Evolutionary conservation across 2,888 invertebrate species (phyloP).

Genomic region (Andrena hattorfiana): DNA sequence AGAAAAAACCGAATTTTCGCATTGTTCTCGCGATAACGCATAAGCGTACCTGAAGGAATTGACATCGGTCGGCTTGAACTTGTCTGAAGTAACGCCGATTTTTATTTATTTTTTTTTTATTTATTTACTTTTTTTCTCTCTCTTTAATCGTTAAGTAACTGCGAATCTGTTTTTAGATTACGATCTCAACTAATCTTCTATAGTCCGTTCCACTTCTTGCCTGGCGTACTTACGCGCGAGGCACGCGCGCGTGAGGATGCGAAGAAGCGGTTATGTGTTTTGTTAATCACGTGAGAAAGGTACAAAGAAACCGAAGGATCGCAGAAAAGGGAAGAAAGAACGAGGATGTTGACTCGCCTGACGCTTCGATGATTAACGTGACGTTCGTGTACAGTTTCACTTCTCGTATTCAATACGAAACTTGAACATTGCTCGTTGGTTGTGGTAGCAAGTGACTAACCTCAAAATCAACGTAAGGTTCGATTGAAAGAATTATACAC

Average conservation of each 20-base stretch:
- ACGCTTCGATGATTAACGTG: conserved; percentile 59
- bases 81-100: conserved; percentile 62
- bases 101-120: conserved; percentile 17
- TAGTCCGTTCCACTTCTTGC: conserved; percentile 48
- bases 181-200: conserved; percentile 46
- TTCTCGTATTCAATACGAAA: conserved; percentile 13
- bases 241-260: conserved; percentile 37
- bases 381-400: conserved; percentile 18
- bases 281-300: conserved; percentile 28
- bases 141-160: conserved; percentile 42
- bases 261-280: conserved; percentile 51
- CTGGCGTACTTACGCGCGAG: conserved; percentile 48
- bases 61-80: conserved; percentile 70
- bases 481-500: not conserved
- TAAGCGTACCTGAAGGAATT: conserved; percentile 73
- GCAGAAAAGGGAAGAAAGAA: conserved; percentile 60
- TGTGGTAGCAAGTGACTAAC: not conserved
- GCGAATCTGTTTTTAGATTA: conserved; percentile 50
- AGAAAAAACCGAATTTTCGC: conserved; percentile 63
- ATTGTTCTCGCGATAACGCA: conserved; percentile 65
- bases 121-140: conserved; percentile 3
- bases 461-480: not conserved
- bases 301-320: conserved; percentile 45
- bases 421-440: not conserved
- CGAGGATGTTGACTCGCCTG: conserved; percentile 58